Evolutionary conservation across 2,888 invertebrate species (phyloP).

Genomic region (Camponotus fellah): DNA sequence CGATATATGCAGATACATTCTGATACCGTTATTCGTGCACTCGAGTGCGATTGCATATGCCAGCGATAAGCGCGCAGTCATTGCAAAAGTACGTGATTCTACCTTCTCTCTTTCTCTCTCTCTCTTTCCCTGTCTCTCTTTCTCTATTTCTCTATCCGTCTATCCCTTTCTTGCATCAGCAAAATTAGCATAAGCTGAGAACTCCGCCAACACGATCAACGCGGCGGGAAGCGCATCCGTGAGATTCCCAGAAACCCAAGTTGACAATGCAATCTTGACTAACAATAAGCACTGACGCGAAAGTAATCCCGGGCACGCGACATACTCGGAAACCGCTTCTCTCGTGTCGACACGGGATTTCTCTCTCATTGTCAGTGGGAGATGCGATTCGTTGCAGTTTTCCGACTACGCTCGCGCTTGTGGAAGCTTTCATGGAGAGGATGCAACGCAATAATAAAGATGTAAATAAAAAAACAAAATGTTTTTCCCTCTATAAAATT

Average conservation of each 20-base stretch:
- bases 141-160: neutral
- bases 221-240: conserved; percentile 39
- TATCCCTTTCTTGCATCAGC: conserved; percentile 52
- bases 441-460: neutral
- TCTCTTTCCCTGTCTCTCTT: neutral
- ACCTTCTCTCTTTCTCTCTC: conserved; percentile 6
- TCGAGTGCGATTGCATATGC: neutral
- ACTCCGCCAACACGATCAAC: conserved; percentile 45
- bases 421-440: neutral
- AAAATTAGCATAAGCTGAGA: conserved; percentile 76
- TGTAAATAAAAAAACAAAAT: too few relatives aligned
- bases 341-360: conserved; percentile 18
- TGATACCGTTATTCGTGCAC: neutral
- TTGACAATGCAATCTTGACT: conserved; percentile 69
- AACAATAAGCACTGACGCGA: conserved; percentile 62
- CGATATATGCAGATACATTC: conserved; percentile 20
- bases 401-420: conserved; percentile 16
- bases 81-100: conserved; percentile 68
- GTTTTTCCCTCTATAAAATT: too few relatives aligned
- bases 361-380: neutral
- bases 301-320: conserved; percentile 46
- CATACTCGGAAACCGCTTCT: conserved; percentile 26
- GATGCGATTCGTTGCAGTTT: conserved; percentile 2
- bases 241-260: conserved; percentile 61
- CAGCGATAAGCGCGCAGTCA: conserved; percentile 10